phyloP scores from a whole-genome alignment of 2,797 vertebrate genomes.

The Notolabrus celidotus region DNA sequence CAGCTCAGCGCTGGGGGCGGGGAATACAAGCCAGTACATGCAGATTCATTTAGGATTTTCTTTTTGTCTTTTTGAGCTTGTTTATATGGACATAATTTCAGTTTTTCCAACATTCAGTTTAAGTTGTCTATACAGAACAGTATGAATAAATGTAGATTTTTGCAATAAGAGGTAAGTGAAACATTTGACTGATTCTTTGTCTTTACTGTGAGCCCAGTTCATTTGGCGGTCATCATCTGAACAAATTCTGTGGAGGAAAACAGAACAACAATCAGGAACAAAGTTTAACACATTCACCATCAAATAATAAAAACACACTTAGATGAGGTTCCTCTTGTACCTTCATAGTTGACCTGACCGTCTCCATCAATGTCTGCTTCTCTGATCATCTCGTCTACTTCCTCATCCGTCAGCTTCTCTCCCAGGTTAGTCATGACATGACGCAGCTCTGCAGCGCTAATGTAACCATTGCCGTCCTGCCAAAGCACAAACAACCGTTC shows the following conservation, averaged over 20 bases:
- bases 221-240: conserved; percentile 99
- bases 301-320: not conserved
- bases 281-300: not conserved
- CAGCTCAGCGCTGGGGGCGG: conserved; percentile 71
- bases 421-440: conserved; percentile 99
- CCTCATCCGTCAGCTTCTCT: conserved; percentile 97
- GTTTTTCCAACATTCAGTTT: conserved; percentile 95
- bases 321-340: conserved; percentile 76
- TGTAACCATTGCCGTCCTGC: conserved; percentile 98
- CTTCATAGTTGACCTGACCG: conserved; percentile 98
- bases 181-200: conserved; percentile 94
- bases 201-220: conserved; percentile 88
- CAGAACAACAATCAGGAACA: not conserved
- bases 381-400: conserved; percentile 99
- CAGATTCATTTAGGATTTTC: conserved; percentile 84
- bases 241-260: conserved; percentile 85
- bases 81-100: conserved; percentile 91
- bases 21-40: conserved; percentile 96
- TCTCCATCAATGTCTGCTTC: conserved; percentile 99
- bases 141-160: conserved; percentile 99
- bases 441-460: conserved; percentile 96
- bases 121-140: conserved; percentile 97
- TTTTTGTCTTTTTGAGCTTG: conserved; percentile 73
- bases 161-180: conserved; percentile 99
- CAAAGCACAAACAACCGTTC: conserved; percentile 3